phyloP scores from a whole-genome alignment of 2,888 invertebrate species.

The Catocala sponsa region DNA sequence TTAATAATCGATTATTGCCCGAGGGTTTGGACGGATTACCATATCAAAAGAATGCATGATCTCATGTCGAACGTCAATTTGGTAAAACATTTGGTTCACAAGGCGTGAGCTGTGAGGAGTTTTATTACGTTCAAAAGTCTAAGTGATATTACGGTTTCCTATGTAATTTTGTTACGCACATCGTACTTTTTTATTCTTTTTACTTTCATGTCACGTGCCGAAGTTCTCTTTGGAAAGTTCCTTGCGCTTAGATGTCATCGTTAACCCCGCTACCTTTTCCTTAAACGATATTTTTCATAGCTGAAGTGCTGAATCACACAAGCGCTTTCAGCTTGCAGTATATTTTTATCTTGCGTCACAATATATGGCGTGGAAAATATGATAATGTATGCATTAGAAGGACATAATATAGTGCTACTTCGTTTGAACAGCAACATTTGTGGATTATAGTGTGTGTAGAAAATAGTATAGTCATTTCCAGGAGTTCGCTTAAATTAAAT shows the following conservation, averaged over 20 bases:
- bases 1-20: conserved; percentile 84
- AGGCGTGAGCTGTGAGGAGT: conserved; percentile 62
- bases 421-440: no score
- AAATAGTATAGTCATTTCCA: no score
- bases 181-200: conserved; percentile 24
- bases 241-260: conserved; percentile 35
- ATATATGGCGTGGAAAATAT: background rate
- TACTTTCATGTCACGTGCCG: conserved; percentile 37
- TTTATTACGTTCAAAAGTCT: conserved; percentile 64
- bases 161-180: conserved; percentile 48
- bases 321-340: background rate
- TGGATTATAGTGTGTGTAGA: no score
- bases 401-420: background rate
- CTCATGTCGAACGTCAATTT: conserved; percentile 79
- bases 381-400: background rate
- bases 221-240: conserved; percentile 40
- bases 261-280: conserved; percentile 29
- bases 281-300: conserved; percentile 16
- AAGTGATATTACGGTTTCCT: conserved; percentile 56
- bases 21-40: conserved; percentile 78
- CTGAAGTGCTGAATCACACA: conserved; percentile 3
- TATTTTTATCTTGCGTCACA: background rate
- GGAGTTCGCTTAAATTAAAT: no score
- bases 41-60: conserved; percentile 84
- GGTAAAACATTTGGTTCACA: conserved; percentile 74